Conservation (phyloP, 2,113 vertebrate genomes). For the Pluvianellus socialis region DNA sequence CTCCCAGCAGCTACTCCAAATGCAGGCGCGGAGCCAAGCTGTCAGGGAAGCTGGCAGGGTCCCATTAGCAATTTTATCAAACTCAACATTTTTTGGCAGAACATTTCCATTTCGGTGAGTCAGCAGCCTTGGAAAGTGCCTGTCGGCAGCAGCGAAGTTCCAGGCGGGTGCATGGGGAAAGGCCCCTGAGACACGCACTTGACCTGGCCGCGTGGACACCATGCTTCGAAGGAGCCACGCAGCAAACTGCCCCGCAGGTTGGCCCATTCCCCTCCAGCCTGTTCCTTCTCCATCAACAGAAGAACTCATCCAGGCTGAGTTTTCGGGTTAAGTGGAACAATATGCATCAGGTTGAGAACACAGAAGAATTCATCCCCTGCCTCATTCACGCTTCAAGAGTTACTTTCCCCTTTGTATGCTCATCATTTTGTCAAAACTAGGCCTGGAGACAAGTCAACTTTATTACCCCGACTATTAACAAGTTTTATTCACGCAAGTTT, state of each 20-base stretch:
- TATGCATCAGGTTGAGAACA: not conserved
- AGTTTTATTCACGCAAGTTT: not conserved
- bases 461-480: not conserved
- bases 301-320: not conserved
- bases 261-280: not conserved
- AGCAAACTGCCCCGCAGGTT: accelerated
- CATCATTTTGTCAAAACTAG: not conserved
- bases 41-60: not conserved
- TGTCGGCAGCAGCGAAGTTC: accelerated
- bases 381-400: not conserved
- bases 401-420: not conserved
- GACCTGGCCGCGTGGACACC: not conserved
- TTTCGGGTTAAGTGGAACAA: not conserved
- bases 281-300: not conserved
- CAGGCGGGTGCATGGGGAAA: accelerated
- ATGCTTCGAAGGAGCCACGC: not conserved
- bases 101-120: not conserved
- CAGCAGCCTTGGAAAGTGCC: not conserved
- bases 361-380: not conserved
- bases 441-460: not conserved
- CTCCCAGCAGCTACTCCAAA: not conserved
- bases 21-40: not conserved
- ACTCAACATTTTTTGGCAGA: not conserved
- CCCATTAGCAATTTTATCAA: not conserved
- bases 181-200: not conserved